Evolutionary conservation across 2,113 vertebrate genomes (phyloP), one percentile per base, ranked within the genome.

Genomic region (Pseudopodoces humilis): DNA sequence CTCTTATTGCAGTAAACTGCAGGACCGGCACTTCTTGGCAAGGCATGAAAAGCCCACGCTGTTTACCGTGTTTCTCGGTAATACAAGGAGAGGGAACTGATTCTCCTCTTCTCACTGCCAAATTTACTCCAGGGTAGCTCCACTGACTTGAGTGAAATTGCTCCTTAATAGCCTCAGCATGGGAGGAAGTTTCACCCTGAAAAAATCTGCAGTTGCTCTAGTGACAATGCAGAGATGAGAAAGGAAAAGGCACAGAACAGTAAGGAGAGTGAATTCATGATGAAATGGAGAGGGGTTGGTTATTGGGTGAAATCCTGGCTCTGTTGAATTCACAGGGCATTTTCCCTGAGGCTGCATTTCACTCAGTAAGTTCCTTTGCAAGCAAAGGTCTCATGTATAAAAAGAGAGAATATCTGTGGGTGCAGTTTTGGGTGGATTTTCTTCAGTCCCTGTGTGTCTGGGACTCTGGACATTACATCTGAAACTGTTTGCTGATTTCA

Each of bases 1-100:
- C 63, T 96, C 71, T 69, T 49, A 53, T 58, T 93, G 76, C 76
- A 60, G 76, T 62, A 53, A 92, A 58, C 92, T 94, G 69, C 76
- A 93, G 83, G 80, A 78, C 79, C 90, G 90, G 71, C 90, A 79
- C 62, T 92, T 82, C 50, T 82, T 97, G 96, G 94, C 93, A 81
- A 44, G 80, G 88, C 90, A 84, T 97, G 86, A 96, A 96, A 96
- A 90, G 92, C 90, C 53, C 0, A 0, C 47, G 20, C 41, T 97
- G 80, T 94, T 93, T 64, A 64, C 87, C 44, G 5, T 64, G 92
- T 72, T 93, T 92, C 43, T 86, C 3, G 9, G 94, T 75, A 92
- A 93, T 65, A 86, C 69, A 82, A 92, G 65, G 64, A 33, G 22
- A 92, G 88, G 60, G 64, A 95, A 78, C 44, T 67, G 83, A 88